Evolutionary conservation across 1,140 invertebrate species (phyloP).

Genomic region (Sitobion miscanthi): DNA sequence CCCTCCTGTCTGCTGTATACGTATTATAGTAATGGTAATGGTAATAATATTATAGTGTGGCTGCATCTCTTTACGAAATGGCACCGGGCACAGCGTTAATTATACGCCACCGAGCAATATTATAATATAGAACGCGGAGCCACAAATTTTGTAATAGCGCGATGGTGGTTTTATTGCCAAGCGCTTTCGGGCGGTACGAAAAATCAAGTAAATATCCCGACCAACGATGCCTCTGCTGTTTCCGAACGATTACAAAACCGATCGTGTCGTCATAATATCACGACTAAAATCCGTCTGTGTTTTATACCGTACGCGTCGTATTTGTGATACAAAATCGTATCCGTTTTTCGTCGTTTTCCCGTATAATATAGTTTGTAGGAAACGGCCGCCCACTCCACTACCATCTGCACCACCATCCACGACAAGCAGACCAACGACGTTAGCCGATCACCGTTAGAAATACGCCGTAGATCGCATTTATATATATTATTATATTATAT

Average conservation of each 20-base stretch:
- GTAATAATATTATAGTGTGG: neutral
- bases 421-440: neutral
- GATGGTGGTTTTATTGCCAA: neutral
- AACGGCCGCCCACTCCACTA: neutral
- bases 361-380: neutral
- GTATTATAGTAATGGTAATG: too few species aligned
- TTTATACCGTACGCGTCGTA: neutral
- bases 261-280: neutral
- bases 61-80: neutral
- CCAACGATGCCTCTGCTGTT: neutral
- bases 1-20: neutral
- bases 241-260: neutral
- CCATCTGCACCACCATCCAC: neutral
- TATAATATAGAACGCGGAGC: neutral
- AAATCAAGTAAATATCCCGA: neutral
- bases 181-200: neutral
- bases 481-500: neutral
- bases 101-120: neutral
- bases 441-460: conserved; percentile 26
- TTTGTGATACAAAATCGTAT: neutral
- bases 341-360: neutral
- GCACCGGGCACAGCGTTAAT: neutral
- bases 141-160: neutral
- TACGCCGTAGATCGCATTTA: neutral
- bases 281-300: neutral